phyloP scores from a whole-genome alignment of 2,797 vertebrate species.

The Microctenopoma lineatum region DNA sequence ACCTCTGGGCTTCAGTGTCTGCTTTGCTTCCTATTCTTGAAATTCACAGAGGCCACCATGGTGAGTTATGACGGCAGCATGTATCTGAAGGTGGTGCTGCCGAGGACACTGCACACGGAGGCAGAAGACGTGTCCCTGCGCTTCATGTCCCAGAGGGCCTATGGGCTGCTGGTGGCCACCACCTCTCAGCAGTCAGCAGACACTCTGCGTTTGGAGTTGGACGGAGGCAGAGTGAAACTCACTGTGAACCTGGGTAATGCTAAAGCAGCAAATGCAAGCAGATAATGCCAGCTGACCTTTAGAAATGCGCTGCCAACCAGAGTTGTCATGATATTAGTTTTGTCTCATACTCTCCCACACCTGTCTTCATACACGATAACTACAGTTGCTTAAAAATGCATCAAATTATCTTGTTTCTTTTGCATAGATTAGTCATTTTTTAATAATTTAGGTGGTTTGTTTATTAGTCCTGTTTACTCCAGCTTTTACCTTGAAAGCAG shows the following conservation, averaged over 20 bases:
- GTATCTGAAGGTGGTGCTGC: slow-evolving; percentile 94
- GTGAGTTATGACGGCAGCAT: slow-evolving; percentile 96
- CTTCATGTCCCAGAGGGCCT: slow-evolving; percentile 96
- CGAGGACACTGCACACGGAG: slow-evolving; percentile 90
- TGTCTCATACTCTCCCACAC: slow-evolving; percentile 52
- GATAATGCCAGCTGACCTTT: slow-evolving; percentile 58
- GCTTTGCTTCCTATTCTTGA: slow-evolving; percentile 21
- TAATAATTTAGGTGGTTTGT: not conserved
- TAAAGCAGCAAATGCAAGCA: slow-evolving; percentile 46
- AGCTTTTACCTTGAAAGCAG: not conserved
- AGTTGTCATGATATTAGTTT: slow-evolving; percentile 48
- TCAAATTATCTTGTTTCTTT: not conserved
- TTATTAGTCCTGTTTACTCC: slow-evolving; percentile 2
- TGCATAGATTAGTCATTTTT: not conserved
- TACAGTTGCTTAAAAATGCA: slow-evolving; percentile 62
- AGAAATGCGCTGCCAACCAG: slow-evolving; percentile 37
- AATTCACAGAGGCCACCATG: slow-evolving; percentile 88
- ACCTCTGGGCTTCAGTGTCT: slow-evolving; percentile 10
- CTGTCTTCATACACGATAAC: slow-evolving; percentile 53
- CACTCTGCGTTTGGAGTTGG: slow-evolving; percentile 94
- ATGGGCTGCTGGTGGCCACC: slow-evolving; percentile 94
- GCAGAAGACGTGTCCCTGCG: slow-evolving; percentile 94
- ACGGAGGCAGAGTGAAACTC: slow-evolving; percentile 93
- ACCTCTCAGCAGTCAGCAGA: slow-evolving; percentile 96
- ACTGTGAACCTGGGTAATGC: slow-evolving; percentile 96